Evolutionary conservation across 2,113 vertebrate genomes (phyloP).

Genomic region (Pundamilia nyererei): DNA sequence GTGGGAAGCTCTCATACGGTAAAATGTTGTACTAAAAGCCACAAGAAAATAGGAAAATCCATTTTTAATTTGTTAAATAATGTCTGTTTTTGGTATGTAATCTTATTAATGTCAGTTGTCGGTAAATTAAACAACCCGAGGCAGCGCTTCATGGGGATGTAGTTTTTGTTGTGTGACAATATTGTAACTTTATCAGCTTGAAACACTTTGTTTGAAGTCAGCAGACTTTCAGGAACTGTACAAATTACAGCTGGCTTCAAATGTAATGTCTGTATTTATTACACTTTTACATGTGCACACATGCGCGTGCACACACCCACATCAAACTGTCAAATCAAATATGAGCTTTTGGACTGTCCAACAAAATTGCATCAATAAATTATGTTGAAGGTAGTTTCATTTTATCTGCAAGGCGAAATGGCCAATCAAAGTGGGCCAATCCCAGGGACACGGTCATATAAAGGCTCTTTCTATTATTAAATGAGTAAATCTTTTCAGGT

Average conservation of each 20-base stretch:
- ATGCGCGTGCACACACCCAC: not conserved
- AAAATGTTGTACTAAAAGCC: not conserved
- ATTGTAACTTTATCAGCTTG: not conserved
- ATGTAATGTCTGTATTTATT: constrained; percentile 22
- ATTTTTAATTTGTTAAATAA: not conserved
- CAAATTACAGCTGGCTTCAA: not conserved
- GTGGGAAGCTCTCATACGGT: not conserved
- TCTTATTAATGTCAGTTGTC: not conserved
- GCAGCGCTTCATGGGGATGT: not conserved
- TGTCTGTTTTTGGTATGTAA: not conserved
- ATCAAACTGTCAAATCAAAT: constrained; percentile 45
- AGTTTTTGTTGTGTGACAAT: not conserved
- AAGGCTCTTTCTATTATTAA: constrained; percentile 71
- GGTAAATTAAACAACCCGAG: not conserved
- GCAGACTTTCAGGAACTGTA: not conserved
- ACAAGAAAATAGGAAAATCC: not conserved
- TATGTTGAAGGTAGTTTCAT: constrained; percentile 60
- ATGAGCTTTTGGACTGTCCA: constrained; percentile 34
- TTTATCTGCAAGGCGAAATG: constrained; percentile 62
- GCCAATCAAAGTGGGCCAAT: constrained; percentile 64
- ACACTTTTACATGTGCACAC: not conserved
- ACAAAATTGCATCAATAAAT: constrained; percentile 69
- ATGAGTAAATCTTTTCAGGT: constrained; percentile 60
- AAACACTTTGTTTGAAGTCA: not conserved
- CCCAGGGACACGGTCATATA: constrained; percentile 45